A percentile compares a stretch with the other conserved stretches of the same genome.
Conservation (phyloP, 2,113 vertebrate species). For the Lasiurus borealis region DNA sequence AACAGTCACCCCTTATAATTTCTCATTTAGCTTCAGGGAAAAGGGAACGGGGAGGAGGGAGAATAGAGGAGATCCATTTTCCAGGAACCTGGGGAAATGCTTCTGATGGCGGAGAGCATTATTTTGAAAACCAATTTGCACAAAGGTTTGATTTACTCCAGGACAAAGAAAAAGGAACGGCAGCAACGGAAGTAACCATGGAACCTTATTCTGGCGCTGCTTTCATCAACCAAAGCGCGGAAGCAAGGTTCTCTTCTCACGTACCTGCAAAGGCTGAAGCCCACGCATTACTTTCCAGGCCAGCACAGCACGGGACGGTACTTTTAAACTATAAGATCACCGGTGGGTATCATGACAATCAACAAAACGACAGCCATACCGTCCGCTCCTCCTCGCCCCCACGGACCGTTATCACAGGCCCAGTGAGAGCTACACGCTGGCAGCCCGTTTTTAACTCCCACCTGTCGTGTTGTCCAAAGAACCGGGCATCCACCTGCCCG, state of each 20-base stretch:
- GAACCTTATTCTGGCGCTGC: background rate
- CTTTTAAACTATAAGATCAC: background rate
- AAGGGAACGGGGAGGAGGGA: background rate
- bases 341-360: background rate
- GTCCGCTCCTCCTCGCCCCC: background rate
- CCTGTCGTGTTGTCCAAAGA: slow-evolving; percentile 99
- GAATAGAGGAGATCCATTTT: slow-evolving; percentile 18
- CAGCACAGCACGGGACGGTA: background rate
- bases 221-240: background rate
- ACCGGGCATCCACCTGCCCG: slow-evolving; percentile 97
- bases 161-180: background rate
- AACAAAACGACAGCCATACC: background rate
- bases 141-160: slow-evolving; percentile 45
- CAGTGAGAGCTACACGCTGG: background rate
- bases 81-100: slow-evolving; percentile 41
- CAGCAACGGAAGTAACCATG: background rate
- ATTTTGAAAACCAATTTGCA: slow-evolving; percentile 69
- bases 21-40: slow-evolving; percentile 49
- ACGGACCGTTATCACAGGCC: background rate
- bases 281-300: background rate
- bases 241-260: background rate
- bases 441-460: slow-evolving; percentile 81
- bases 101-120: slow-evolving; percentile 59
- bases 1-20: slow-evolving; percentile 61
- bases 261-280: background rate